Evolutionary conservation across 2,113 vertebrate species (phyloP).

Genomic region (Tupaia tana): DNA sequence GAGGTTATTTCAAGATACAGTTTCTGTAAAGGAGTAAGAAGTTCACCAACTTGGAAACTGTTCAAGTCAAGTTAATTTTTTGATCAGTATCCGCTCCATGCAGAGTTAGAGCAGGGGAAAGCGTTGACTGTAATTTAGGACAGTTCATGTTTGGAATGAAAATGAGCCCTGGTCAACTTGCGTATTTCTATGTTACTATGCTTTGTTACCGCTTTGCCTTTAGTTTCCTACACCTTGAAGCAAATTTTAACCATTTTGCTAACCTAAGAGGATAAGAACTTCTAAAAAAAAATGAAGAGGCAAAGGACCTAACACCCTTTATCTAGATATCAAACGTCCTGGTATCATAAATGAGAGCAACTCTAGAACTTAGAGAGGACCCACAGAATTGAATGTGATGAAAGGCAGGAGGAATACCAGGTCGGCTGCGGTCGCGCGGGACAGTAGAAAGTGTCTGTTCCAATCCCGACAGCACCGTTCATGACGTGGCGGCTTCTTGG

Average conservation of each 20-base stretch:
- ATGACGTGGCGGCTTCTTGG: neutral
- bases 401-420: neutral
- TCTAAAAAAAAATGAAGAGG: neutral
- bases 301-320: neutral
- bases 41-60: constrained; percentile 41
- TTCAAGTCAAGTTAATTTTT: constrained; percentile 5
- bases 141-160: constrained; percentile 46
- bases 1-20: neutral
- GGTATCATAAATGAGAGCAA: neutral
- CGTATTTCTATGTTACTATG: constrained; percentile 5
- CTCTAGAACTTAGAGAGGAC: neutral
- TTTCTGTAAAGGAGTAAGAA: constrained; percentile 3
- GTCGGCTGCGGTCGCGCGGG: neutral
- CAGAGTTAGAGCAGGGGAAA: neutral
- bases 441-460: neutral
- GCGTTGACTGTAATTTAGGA: constrained; percentile 7
- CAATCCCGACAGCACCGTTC: neutral
- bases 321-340: neutral
- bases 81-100: neutral
- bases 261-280: neutral
- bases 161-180: constrained; percentile 11
- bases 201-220: constrained; percentile 34
- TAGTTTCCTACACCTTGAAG: constrained; percentile 43
- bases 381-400: neutral
- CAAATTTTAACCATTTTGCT: constrained; percentile 53